Conservation (phyloP, 2,797 vertebrate species). For the Peromyscus attwateri region DNA sequence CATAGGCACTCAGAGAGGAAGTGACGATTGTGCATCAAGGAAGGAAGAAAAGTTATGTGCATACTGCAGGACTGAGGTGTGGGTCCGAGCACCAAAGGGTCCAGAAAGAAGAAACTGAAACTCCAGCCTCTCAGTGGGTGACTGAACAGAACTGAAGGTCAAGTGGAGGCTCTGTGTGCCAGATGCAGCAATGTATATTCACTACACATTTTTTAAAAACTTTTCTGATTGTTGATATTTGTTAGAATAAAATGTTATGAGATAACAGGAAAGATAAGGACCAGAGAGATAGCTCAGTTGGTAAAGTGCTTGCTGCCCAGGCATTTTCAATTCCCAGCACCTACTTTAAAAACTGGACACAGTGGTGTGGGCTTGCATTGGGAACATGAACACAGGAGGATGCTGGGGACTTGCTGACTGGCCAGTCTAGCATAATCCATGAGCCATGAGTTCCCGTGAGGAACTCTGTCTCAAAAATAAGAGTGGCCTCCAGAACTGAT, state of each 20-base stretch:
- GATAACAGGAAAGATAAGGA: neutral
- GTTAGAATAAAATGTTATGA: constrained; percentile 26
- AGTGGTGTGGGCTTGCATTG: neutral
- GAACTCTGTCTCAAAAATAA: neutral
- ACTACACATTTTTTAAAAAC: neutral
- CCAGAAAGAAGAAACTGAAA: neutral
- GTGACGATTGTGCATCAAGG: neutral
- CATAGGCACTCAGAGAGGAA: neutral
- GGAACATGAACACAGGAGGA: neutral
- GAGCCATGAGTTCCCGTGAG: neutral
- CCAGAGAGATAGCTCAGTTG: neutral
- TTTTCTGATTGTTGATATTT: constrained; percentile 30
- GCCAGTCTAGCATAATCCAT: neutral
- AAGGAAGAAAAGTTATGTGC: neutral
- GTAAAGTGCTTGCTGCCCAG: neutral
- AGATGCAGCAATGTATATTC: neutral
- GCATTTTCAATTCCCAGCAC: neutral
- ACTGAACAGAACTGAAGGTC: neutral
- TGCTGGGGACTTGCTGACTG: neutral
- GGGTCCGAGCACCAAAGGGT: neutral
- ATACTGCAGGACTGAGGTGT: neutral
- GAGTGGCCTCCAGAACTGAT: neutral
- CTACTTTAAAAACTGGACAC: neutral
- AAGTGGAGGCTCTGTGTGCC: neutral
- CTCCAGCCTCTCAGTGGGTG: neutral